A percentile compares a stretch with the other conserved stretches of the same genome.
These are phyloP conservation scores for Phalacrocorax brasilianus DNA, from an alignment of 2,113 vertebrate genomes.

Conservation along the genomic window DNA sequence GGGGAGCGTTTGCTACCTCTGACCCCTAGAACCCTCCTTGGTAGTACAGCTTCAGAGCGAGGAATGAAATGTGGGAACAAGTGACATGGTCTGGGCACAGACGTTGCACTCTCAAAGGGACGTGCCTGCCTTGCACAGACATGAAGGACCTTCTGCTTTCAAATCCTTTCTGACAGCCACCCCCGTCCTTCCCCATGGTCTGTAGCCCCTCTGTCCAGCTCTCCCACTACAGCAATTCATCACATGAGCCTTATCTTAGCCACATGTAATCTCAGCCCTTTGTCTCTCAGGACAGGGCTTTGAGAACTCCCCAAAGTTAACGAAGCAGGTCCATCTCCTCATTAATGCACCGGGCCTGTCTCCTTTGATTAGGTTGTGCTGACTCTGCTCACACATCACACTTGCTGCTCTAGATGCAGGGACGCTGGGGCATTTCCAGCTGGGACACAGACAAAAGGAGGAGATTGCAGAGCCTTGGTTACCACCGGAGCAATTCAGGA, in stretches of 20 bases:
- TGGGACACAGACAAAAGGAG: constrained; percentile 56
- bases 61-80: background rate
- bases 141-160: background rate
- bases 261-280: background rate
- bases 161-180: background rate
- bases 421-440: constrained; percentile 50
- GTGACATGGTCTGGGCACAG: background rate
- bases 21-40: background rate
- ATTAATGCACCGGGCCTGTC: constrained; percentile 12
- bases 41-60: background rate
- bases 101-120: background rate
- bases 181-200: background rate
- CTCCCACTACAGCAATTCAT: background rate
- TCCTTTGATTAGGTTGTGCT: constrained; percentile 49
- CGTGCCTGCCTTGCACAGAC: background rate
- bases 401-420: constrained; percentile 37
- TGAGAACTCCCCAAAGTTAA: background rate
- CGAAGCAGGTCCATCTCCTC: background rate
- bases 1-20: fast-evolving
- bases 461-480: constrained; percentile 50
- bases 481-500: constrained; percentile 42
- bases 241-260: background rate
- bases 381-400: constrained; percentile 17
- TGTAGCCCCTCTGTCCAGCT: background rate
- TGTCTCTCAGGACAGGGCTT: background rate